Conservation (phyloP, 2,113 vertebrate species). For the Lanius collurio region DNA sequence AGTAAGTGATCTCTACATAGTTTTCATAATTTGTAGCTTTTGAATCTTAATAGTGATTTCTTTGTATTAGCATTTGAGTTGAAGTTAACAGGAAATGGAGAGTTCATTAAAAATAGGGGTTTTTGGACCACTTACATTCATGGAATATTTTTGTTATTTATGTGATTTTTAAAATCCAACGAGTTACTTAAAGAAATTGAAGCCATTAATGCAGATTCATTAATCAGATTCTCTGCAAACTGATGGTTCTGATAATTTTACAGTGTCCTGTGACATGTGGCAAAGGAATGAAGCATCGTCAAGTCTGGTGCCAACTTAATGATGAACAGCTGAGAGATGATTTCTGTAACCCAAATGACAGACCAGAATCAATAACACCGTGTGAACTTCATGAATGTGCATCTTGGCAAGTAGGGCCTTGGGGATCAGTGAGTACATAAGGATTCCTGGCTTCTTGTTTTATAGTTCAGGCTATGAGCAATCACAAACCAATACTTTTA, state of each 20-base stretch:
- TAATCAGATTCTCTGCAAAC: background rate
- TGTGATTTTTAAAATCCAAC: background rate
- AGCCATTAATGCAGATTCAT: background rate
- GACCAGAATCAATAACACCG: constrained; percentile 75
- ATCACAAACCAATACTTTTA: background rate
- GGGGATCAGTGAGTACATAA: constrained; percentile 87
- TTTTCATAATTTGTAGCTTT: background rate
- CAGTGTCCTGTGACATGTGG: constrained; percentile 93
- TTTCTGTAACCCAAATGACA: constrained; percentile 80
- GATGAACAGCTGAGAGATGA: constrained; percentile 81
- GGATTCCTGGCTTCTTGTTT: background rate
- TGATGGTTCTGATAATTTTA: background rate
- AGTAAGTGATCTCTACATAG: background rate
- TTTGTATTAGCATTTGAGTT: background rate
- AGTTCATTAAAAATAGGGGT: background rate
- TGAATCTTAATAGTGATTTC: background rate
- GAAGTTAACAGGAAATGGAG: background rate
- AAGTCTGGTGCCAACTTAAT: constrained; percentile 82
- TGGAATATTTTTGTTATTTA: background rate
- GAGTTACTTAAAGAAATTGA: background rate
- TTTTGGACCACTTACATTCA: background rate
- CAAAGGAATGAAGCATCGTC: constrained; percentile 84
- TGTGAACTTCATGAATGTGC: constrained; percentile 87
- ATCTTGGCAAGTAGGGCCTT: constrained; percentile 91
- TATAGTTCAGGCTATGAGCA: background rate